Evolutionary conservation across 1,140 invertebrate genomes (phyloP), one percentile per base, ranked within the genome.

Genomic region (Neodiprion fabricii): DNA sequence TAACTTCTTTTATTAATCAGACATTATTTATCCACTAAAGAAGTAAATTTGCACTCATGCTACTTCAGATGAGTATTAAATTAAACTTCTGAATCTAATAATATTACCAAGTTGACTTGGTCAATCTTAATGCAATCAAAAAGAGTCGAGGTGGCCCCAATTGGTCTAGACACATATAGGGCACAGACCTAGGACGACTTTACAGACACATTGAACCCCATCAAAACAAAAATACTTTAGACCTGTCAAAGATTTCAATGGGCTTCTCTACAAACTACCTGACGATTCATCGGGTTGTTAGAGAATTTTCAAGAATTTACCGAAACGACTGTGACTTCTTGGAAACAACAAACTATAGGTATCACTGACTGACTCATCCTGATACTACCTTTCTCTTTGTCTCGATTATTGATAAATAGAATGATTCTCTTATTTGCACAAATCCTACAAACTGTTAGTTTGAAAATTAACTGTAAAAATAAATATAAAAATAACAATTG

Each of bases 361-460:
- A 61, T n/a, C 7, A n/a, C 28, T 40, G 53, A n/a, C 11, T 61
- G 53, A 61, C 11, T 61, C 53, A 61, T n/a, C 53, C 53, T n/a
- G n/a, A 61, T 61, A 12, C 53, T 61, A n/a, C 53, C 53, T n/a
- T 61, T 61, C 53, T 61, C 53, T 61, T 61, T 61, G 53, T 61
- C 53, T 61, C 9, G 11, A 7, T 61, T 40, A 12, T 61, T 17
- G 53, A 14, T 61, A 61, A 61, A 61, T 61, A 61, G 53, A 17
- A 61, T 9, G 4, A 14, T 61, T 9, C 9, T 14, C 14, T 9
- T 40, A 40, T 5, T 40, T 40, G 28, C 28, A 40, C 5, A 3
- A 40, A 40, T 40, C 28, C 28, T 2, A 3, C 5, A 40, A 40
- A 5, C 28, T 40, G 28, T 40, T 5, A 40, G 28, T 5, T 40